These are phyloP conservation scores for Diadumene lineata DNA, from an alignment of 92 coral and sea anemone species.

Conservation along the genomic window DNA sequence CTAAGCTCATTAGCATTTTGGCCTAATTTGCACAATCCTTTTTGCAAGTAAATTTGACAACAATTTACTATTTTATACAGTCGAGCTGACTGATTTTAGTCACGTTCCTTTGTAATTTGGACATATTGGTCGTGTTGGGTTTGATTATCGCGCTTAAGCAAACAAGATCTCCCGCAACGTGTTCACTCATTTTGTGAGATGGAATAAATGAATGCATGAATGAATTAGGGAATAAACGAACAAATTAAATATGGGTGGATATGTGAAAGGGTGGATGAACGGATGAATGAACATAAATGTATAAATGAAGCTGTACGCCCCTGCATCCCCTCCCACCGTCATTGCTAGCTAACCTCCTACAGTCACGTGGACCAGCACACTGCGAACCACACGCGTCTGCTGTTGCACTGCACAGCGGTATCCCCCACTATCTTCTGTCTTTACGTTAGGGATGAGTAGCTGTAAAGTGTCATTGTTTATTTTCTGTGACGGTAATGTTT, in stretches of 20 bases:
- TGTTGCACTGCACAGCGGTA: slow-evolving; percentile 32
- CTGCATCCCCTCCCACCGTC: background rate
- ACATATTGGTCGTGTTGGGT: no score
- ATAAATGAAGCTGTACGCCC: background rate
- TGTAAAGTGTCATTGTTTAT: slow-evolving; percentile 18
- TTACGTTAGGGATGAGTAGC: background rate
- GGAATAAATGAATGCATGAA: background rate
- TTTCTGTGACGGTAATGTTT: background rate
- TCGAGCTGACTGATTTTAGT: no score
- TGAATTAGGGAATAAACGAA: background rate
- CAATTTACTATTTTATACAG: no score
- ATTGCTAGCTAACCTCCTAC: slow-evolving; percentile 28
- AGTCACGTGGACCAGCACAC: slow-evolving; percentile 5
- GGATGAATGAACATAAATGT: background rate
- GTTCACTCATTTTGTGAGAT: no score
- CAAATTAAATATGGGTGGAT: background rate
- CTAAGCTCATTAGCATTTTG: no score
- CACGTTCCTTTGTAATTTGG: no score
- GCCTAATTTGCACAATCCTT: no score
- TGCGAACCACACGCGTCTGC: background rate
- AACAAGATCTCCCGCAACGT: no score
- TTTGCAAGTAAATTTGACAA: no score
- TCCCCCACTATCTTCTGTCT: slow-evolving; percentile 20
- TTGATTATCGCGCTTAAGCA: background rate
- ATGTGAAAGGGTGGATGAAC: background rate